Evolutionary conservation across 2,797 vertebrate species (phyloP).

Genomic region (Pseudopleuronectes americanus): DNA sequence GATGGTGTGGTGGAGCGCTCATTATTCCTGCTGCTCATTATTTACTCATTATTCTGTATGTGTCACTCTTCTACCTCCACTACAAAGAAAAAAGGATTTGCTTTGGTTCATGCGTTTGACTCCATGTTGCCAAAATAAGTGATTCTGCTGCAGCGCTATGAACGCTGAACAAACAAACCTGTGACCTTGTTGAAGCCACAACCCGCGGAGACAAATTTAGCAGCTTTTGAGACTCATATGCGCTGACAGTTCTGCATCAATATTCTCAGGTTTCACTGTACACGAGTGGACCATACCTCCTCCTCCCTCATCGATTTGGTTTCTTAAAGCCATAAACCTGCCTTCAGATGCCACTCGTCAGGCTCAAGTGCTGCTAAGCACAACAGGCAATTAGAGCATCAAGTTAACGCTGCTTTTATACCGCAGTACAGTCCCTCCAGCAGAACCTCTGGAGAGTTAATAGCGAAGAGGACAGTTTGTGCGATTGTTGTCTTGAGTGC

Average conservation of each 20-base stretch:
- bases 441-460: conserved; percentile 36
- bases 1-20: conserved; percentile 46
- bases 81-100: conserved; percentile 51
- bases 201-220: conserved; percentile 1
- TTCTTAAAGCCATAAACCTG: conserved; percentile 39
- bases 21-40: conserved; percentile 68
- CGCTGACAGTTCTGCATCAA: conserved; percentile 14
- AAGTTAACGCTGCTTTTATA: conserved; percentile 33
- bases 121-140: conserved; percentile 22
- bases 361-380: conserved; percentile 33
- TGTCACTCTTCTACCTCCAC: conserved; percentile 47
- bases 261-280: conserved; percentile 36
- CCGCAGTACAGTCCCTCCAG: not conserved
- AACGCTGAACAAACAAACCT: conserved; percentile 16
- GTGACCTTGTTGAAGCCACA: conserved; percentile 6
- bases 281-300: conserved; percentile 8
- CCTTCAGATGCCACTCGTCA: conserved; percentile 18
- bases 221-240: conserved; percentile 7
- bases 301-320: conserved; percentile 19
- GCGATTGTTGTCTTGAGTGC: conserved; percentile 14
- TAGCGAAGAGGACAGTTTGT: conserved; percentile 6
- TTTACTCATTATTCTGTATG: conserved; percentile 48
- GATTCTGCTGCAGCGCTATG: conserved; percentile 1
- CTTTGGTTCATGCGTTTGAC: conserved; percentile 25
- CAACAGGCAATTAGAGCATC: conserved; percentile 49